Evolutionary conservation across 37 sponge, comb jelly and placozoan species (phyloP).

Genomic region (Bolinopsis microptera): DNA sequence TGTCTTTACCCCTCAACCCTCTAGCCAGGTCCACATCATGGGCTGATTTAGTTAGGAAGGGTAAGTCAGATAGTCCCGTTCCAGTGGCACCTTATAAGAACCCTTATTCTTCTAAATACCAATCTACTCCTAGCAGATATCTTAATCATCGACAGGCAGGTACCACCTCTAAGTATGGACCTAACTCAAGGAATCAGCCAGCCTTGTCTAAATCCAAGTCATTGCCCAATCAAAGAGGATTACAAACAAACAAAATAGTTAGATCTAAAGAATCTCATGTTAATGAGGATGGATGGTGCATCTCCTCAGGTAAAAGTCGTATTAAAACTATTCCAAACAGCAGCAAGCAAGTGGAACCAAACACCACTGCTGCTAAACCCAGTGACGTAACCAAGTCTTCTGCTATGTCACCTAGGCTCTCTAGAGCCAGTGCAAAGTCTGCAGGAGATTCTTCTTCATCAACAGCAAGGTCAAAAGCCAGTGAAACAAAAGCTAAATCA

Average conservation of each 20-base stretch:
- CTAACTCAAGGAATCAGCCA: not conserved
- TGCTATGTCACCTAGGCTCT: not conserved
- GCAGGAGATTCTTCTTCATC: not conserved
- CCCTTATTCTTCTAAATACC: slow-evolving; percentile 6
- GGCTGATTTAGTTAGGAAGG: slow-evolving; percentile 48
- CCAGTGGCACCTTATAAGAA: not conserved
- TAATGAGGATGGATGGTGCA: slow-evolving; percentile 50
- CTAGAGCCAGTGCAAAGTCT: not conserved
- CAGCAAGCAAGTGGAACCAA: not conserved
- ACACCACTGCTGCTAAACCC: not conserved
- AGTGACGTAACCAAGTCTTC: not conserved
- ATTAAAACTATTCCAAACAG: slow-evolving; percentile 31
- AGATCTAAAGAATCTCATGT: slow-evolving; percentile 25
- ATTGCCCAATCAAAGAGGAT: not conserved
- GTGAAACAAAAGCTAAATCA: not conserved
- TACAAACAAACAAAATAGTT: not conserved
- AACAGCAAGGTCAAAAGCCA: not conserved
- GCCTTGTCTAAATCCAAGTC: slow-evolving; percentile 20
- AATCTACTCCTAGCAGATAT: slow-evolving; percentile 58
- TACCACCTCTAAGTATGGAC: not conserved
- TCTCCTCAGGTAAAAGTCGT: slow-evolving; percentile 48
- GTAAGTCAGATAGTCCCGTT: slow-evolving; percentile 49
- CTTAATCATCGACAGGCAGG: slow-evolving; percentile 7
- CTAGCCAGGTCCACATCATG: slow-evolving; percentile 57
- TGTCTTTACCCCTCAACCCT: slow-evolving; percentile 46